Conservation (phyloP, 2,888 invertebrate species). For the Empis livida region DNA sequence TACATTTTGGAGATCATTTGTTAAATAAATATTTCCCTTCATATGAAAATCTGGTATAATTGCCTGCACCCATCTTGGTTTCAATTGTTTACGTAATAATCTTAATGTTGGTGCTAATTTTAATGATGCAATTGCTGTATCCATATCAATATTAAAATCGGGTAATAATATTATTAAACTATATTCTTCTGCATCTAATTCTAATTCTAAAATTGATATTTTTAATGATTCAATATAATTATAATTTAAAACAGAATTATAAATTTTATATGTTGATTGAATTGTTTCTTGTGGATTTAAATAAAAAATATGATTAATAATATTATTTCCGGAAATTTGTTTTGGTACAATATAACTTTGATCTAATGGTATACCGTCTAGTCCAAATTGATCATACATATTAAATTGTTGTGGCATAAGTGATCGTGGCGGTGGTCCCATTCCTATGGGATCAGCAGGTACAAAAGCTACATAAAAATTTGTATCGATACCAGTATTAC, state of each 20-base stretch:
- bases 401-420: constrained; percentile 19
- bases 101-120: constrained; percentile 47
- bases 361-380: not conserved
- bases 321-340: constrained; percentile 20
- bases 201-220: constrained; percentile 60
- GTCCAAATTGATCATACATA: constrained; percentile 13
- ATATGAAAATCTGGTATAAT: constrained; percentile 69
- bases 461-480: constrained; percentile 20
- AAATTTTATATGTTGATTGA: constrained; percentile 56
- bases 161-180: constrained; percentile 64
- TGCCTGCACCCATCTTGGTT: constrained; percentile 58
- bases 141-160: constrained; percentile 48
- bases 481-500: constrained; percentile 19
- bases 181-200: constrained; percentile 67
- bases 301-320: constrained; percentile 33
- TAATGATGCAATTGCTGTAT: constrained; percentile 50
- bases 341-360: constrained; percentile 6
- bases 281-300: constrained; percentile 36
- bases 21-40: constrained; percentile 64
- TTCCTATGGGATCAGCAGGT: constrained; percentile 13
- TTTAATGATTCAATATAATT: constrained; percentile 58
- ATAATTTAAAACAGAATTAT: constrained; percentile 64
- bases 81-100: constrained; percentile 52
- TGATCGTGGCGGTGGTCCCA: constrained; percentile 11
- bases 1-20: constrained; percentile 72